Evolutionary conservation across 2,888 invertebrate species (phyloP).

Genomic region (Oligia fasciuncula): DNA sequence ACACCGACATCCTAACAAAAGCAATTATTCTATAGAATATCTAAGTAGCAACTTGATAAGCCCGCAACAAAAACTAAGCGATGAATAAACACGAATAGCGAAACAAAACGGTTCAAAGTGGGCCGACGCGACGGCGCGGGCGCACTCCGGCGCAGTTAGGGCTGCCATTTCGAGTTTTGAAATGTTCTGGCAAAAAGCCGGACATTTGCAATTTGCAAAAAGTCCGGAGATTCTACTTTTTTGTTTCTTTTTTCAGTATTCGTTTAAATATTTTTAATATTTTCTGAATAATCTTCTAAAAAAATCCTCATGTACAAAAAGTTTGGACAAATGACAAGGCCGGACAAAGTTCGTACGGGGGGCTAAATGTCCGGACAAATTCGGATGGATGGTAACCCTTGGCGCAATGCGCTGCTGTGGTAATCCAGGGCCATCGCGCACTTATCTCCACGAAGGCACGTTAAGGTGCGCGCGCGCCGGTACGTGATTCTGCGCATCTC

Average conservation of each 20-base stretch:
- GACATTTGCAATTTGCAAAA: not conserved
- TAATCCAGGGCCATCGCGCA: slow-evolving; percentile 70
- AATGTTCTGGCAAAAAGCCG: not conserved
- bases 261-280: not conserved
- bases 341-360: not conserved
- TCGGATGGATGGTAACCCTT: not conserved
- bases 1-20: slow-evolving; percentile 21
- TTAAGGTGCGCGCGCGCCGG: slow-evolving; percentile 65
- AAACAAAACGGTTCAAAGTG: slow-evolving; percentile 59
- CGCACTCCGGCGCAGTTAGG: slow-evolving; percentile 36
- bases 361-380: not conserved
- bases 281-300: not conserved
- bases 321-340: not conserved
- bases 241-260: not conserved
- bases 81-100: slow-evolving; percentile 63
- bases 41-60: slow-evolving; percentile 57
- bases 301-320: not conserved
- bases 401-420: slow-evolving; percentile 50
- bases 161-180: slow-evolving; percentile 12
- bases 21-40: slow-evolving; percentile 53
- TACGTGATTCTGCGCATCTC: slow-evolving; percentile 68
- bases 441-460: slow-evolving; percentile 66
- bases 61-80: slow-evolving; percentile 54
- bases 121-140: slow-evolving; percentile 38
- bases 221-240: not conserved